Base-by-base conservation (phyloP, 2,113 vertebrate genomes). In the Xenus cinereus region DNA sequence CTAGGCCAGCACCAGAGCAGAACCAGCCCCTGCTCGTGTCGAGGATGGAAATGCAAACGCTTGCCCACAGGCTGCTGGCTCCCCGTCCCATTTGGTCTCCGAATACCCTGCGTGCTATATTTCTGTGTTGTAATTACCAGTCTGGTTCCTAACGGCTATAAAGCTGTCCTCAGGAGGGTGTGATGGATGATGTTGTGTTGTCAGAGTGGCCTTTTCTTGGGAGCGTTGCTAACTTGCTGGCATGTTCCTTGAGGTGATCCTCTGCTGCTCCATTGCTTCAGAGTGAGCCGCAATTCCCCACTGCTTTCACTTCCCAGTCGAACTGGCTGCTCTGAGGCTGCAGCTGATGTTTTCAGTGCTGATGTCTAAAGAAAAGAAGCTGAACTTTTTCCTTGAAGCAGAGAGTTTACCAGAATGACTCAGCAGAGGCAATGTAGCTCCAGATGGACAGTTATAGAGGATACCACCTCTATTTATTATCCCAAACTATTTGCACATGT, bases 181-280 rank as follows among this genome's bases (percentile, higher is more conserved):
- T 73, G 92, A 96, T 86, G 87, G 95, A 94, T 93, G 85, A 7
- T 78, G 83, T 2, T 60, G 62, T 53, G 71, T 27, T 68, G 53
- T n/a, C n/a, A 43, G 33, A 89, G 48, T 17, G 56, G 84, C 78
- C 79, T 69, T 77, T 88, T 59, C 91, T 43, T 39, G 63, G 83
- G 46, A 59, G 67, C 5, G 68, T 71, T 90, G 67, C 90, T 62
- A 30, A 67, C n/a, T 67, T 37, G 41, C 72, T 81, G 92, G 73
- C 56, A 14, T 84, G 83, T 72, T 94, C 79, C 96, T 96, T 46
- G 95, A 96, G 87, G 90, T 96, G 95, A 62, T 89, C 35, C 50
- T 94, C 63, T 68, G 87, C 69, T 45, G 78, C 79, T 64, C 54
- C 35, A 0, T 60, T 75, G 69, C 93, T 86, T 54, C 85, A 73